Base-by-base conservation (phyloP, 2,113 vertebrate species). In the Anarhynchus alexandrinus region DNA sequence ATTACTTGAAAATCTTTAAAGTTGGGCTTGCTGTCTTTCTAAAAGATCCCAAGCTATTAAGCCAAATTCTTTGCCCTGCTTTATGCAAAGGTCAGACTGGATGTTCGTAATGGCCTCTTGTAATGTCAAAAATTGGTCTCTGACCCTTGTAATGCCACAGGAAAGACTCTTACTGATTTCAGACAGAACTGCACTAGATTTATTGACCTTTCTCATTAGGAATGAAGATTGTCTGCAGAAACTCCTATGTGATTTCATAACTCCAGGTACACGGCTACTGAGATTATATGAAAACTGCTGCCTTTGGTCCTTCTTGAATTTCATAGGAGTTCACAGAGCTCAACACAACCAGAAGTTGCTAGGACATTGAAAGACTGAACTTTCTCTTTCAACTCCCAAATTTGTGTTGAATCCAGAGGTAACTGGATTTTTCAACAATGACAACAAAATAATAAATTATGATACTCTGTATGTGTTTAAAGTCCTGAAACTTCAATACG, bases 1-100 rank as follows among this genome's bases (percentile, higher is more conserved):
- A 78, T 95, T 96, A 93, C 96, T 59, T 90, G 80, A 90, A 95
- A 95, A 95, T 84, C 93, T 96, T 96, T 95, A 64, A 79, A 93
- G 87, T 93, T 93, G 70, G 85, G 80, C 81, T 91, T 71, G 52
- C 89, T 87, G 61, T 71, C 86, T 86, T 93, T 82, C 79, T 92
- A 42, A 96, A 95, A 92, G 67, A 96, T 93, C 82, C 82, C 64
- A 83, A 62, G 93, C 58, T 80, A 90, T 58, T 7, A 45, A 97
- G 93, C 79, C 52, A 62, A 79, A 36, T 88, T 92, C 62, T 80
- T 88, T 95, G 93, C 85, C 80, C 93, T 93, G 79, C 42, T 90
- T 86, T 90, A 92, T 86, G 85, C 82, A 94, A 92, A 95, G 95
- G 96, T 96, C 96, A 96, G 93, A 62, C 88, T 90, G 83, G 55